A percentile compares a stretch with the other conserved stretches of the same genome.
These are phyloP conservation scores for Leptopilina drosophilae DNA, from an alignment of 2,888 invertebrate species.

Conservation along the genomic window DNA sequence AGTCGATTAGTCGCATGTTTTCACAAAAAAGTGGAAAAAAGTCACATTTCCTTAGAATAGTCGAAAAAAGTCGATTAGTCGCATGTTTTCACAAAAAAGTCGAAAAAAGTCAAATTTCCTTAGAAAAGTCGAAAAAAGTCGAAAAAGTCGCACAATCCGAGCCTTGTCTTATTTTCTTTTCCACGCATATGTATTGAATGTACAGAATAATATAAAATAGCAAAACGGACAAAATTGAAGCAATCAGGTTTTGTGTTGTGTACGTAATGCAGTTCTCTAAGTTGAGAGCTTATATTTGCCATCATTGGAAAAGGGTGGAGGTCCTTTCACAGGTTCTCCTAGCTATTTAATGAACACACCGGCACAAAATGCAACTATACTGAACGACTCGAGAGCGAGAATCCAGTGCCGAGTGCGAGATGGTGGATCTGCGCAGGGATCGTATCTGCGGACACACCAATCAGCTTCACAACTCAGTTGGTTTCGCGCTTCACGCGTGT, in stretches of 20 bases:
- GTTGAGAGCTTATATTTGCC: constrained; percentile 7
- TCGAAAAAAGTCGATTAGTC: too few species aligned
- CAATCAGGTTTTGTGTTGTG: constrained; percentile 7
- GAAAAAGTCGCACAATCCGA: too few species aligned
- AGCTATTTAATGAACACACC: background rate
- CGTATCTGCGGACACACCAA: constrained; percentile 33
- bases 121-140: too few species aligned
- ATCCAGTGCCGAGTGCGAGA: constrained; percentile 2
- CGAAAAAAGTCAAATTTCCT: too few species aligned
- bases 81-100: too few species aligned
- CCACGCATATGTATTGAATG: too few species aligned
- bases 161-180: too few species aligned
- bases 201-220: too few species aligned
- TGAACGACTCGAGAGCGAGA: background rate
- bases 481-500: constrained; percentile 67
- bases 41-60: too few species aligned
- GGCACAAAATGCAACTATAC: constrained; percentile 7
- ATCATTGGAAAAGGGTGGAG: constrained; percentile 1
- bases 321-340: constrained; percentile 8
- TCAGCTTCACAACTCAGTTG: constrained; percentile 57
- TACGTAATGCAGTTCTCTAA: background rate
- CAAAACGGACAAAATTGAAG: too few species aligned
- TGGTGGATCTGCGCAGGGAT: constrained; percentile 51
- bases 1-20: too few species aligned
- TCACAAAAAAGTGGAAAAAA: too few species aligned